Evolutionary conservation across 92 coral and sea anemone genomes (phyloP).

Genomic region (Porites cylindrica): DNA sequence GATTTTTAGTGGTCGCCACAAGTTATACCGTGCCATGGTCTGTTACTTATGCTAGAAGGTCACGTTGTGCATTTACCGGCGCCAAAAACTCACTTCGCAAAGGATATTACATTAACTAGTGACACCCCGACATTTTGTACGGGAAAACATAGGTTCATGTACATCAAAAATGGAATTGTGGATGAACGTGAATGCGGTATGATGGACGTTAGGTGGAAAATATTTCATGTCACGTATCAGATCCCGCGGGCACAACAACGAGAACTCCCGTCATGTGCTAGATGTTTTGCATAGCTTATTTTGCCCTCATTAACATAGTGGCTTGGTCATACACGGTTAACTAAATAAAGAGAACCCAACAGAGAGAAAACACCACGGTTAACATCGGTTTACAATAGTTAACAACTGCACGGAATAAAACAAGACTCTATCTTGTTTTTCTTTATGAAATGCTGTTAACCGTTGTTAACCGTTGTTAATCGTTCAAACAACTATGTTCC

Average conservation of each 20-base stretch:
- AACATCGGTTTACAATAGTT: background rate
- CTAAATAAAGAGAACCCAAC: background rate
- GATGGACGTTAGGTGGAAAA: no score
- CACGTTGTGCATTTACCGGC: background rate
- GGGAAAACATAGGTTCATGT: background rate
- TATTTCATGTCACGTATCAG: background rate
- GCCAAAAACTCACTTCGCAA: background rate
- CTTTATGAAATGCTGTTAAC: background rate
- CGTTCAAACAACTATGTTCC: background rate
- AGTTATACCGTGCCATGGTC: background rate
- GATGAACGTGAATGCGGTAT: no score
- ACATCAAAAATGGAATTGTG: background rate
- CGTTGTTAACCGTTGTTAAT: background rate
- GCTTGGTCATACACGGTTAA: background rate
- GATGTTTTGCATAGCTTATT: conserved; percentile 2
- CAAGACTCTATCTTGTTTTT: background rate
- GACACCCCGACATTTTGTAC: background rate
- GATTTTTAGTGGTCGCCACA: background rate
- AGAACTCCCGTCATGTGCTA: background rate
- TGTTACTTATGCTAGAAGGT: background rate
- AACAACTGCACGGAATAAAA: background rate
- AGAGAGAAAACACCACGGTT: background rate
- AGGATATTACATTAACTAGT: background rate
- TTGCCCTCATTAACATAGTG: background rate
- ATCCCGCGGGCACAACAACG: background rate